These are phyloP conservation scores for Tachina grossa DNA, from an alignment of 2,888 invertebrate species.

Conservation along the genomic window DNA sequence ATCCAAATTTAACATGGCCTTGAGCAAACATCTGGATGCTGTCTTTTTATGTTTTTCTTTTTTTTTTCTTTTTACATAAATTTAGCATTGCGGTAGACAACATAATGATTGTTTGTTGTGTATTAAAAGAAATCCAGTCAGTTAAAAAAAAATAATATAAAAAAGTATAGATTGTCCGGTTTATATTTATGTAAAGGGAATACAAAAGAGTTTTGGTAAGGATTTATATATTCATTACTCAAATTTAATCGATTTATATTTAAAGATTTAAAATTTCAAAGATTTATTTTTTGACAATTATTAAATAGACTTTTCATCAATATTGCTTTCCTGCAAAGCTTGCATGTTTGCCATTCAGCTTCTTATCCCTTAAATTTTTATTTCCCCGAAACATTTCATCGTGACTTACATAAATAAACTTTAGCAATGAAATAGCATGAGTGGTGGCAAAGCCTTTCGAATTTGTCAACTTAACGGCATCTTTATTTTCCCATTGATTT, in stretches of 20 bases:
- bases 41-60: conserved; percentile 22
- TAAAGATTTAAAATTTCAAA: not conserved
- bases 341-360: not conserved
- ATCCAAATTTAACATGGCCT: conserved; percentile 66
- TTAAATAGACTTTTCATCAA: conserved; percentile 40
- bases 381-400: not conserved
- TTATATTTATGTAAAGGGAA: not conserved
- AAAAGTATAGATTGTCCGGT: conserved; percentile 4
- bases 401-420: not conserved
- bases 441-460: not conserved
- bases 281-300: conserved; percentile 17
- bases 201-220: not conserved
- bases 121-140: conserved; percentile 18
- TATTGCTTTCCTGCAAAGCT: conserved; percentile 14
- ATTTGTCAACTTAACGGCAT: conserved; percentile 43
- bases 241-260: not conserved
- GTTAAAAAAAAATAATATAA: not conserved
- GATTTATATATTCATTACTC: conserved; percentile 2
- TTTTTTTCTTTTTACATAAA: conserved; percentile 24
- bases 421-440: conserved; percentile 10
- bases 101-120: conserved; percentile 34
- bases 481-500: conserved; percentile 56
- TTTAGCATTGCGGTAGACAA: conserved; percentile 53
- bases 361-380: conserved; percentile 12
- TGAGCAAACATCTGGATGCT: conserved; percentile 60